phyloP scores from a whole-genome alignment of 2,113 vertebrate genomes.

The Pterocles burchelli region DNA sequence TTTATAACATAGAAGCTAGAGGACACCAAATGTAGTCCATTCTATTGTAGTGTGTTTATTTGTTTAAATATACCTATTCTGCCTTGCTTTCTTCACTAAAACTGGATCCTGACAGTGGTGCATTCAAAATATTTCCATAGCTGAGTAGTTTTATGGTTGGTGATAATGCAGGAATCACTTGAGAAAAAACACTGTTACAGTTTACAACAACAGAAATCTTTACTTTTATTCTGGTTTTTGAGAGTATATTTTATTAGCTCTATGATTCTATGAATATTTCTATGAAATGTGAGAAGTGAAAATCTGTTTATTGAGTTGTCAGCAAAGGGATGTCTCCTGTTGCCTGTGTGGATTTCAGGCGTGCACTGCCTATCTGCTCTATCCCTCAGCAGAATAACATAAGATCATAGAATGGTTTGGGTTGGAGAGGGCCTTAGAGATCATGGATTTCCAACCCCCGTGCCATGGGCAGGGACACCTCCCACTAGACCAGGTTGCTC shows the following conservation, averaged over 20 bases:
- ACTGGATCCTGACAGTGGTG: background rate
- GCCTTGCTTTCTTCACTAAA: background rate
- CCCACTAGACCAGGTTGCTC: too few species aligned
- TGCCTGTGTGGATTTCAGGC: background rate
- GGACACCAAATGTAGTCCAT: background rate
- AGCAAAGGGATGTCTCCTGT: background rate
- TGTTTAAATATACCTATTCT: background rate
- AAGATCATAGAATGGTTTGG: background rate
- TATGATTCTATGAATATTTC: background rate
- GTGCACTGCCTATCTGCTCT: background rate
- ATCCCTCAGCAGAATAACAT: rapidly evolving
- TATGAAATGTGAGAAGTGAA: background rate
- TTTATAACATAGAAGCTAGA: background rate
- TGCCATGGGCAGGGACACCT: too few species aligned
- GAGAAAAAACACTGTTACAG: background rate
- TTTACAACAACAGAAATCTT: background rate
- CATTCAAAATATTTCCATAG: background rate
- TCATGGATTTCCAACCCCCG: too few species aligned
- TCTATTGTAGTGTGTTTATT: background rate
- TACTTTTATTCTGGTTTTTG: background rate
- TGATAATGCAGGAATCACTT: background rate
- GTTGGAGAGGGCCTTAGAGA: too few species aligned
- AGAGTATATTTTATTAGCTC: background rate
- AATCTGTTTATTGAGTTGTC: background rate
- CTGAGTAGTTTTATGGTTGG: background rate